Percentiles rank a stretch among this genome's conserved stretches.
Evolutionary conservation across 1,140 invertebrate species (phyloP).

Genomic region (Drosophila hydei): DNA sequence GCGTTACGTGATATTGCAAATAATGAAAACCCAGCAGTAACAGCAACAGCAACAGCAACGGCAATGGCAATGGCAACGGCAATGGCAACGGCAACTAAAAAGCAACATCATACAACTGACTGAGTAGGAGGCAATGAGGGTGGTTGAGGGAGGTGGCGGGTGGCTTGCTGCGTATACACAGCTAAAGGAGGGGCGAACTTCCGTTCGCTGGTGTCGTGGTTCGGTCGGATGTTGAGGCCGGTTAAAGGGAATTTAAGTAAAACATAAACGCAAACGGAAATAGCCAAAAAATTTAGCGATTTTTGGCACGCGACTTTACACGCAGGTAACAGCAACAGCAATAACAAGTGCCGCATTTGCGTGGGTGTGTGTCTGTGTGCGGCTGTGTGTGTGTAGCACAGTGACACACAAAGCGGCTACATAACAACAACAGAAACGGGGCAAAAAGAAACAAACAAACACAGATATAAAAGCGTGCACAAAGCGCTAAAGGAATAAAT

Average conservation of each 20-base stretch:
- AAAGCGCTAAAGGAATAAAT: slow-evolving; percentile 46
- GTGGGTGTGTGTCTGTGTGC: slow-evolving; percentile 10
- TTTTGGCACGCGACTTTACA: slow-evolving; percentile 73
- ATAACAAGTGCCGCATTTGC: slow-evolving; percentile 22
- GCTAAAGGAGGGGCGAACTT: slow-evolving; percentile 10
- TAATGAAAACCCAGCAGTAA: slow-evolving; percentile 63
- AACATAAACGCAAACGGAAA: slow-evolving; percentile 81
- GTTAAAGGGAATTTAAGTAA: slow-evolving; percentile 80
- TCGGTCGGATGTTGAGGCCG: slow-evolving; percentile 71
- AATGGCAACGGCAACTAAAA: slow-evolving; percentile 42
- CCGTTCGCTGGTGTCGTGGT: slow-evolving; percentile 22
- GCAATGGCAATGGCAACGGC: slow-evolving; percentile 43
- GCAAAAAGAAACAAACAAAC: slow-evolving; percentile 33
- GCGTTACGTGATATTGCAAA: slow-evolving; percentile 77
- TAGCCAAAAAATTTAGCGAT: slow-evolving; percentile 70
- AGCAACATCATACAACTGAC: slow-evolving; percentile 67
- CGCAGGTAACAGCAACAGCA: slow-evolving; percentile 45
- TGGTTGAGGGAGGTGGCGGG: slow-evolving; percentile 1
- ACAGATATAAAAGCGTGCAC: slow-evolving; percentile 31
- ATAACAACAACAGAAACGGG: slow-evolving; percentile 32
- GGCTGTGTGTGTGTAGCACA: slow-evolving; percentile 43
- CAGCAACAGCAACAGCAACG: slow-evolving; percentile 26
- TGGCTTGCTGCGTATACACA: background rate
- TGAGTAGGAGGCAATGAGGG: slow-evolving; percentile 7
- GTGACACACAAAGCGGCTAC: slow-evolving; percentile 57